phyloP scores from a whole-genome alignment of 2,888 invertebrate genomes.

The Melangyna quadrimaculata region DNA sequence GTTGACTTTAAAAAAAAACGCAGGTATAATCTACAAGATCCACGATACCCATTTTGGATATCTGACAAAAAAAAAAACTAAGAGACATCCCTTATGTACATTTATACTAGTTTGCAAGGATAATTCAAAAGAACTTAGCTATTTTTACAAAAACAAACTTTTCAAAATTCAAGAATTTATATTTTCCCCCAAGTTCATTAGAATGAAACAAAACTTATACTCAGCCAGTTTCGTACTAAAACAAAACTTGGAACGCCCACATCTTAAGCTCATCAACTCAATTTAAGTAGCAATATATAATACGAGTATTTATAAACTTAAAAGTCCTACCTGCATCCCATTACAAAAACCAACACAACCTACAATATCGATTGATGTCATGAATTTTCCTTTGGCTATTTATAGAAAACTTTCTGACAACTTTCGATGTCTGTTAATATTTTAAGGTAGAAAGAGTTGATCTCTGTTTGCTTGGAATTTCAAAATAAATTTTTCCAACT shows the following conservation, averaged over 20 bases:
- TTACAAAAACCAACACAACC: not conserved
- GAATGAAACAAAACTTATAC: not conserved
- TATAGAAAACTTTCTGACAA: not conserved
- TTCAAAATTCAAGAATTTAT: no score
- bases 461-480: not conserved
- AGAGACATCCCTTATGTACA: no score
- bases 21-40: no score
- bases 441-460: not conserved
- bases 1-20: no score
- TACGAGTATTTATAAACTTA: not conserved
- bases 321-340: not conserved
- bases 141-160: no score
- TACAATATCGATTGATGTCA: constrained; percentile 4
- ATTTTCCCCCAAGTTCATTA: not conserved
- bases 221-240: not conserved
- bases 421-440: not conserved
- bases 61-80: no score
- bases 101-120: no score
- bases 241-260: not conserved
- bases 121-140: no score
- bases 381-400: not conserved
- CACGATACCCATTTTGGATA: no score
- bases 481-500: not conserved
- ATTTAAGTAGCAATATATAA: not conserved
- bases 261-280: not conserved